Evolutionary conservation across 2,113 vertebrate genomes (phyloP).

Genomic region (Lophius piscatorius): DNA sequence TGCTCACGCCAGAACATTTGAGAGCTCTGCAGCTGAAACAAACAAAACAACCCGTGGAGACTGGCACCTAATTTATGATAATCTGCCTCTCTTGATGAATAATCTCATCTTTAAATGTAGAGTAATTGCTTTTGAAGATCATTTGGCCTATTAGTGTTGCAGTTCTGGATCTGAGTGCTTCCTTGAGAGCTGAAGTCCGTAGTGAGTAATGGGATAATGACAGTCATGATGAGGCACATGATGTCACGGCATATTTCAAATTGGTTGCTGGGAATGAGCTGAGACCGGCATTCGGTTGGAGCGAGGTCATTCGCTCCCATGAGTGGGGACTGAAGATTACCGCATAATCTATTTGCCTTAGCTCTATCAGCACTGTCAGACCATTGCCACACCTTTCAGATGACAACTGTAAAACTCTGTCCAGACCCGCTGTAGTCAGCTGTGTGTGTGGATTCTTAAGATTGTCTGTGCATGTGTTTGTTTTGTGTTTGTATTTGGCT

Average conservation of each 20-base stretch:
- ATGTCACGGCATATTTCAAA: slow-evolving; percentile 50
- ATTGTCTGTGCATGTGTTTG: slow-evolving; percentile 10
- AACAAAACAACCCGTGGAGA: no score
- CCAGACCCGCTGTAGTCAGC: slow-evolving; percentile 38
- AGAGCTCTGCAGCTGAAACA: no score
- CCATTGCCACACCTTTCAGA: slow-evolving; percentile 39
- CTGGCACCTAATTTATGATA: no score
- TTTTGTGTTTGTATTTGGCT: neutral
- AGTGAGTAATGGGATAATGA: slow-evolving; percentile 51
- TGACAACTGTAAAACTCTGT: slow-evolving; percentile 47
- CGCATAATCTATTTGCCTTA: slow-evolving; percentile 26
- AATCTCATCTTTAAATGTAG: no score
- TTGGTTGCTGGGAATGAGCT: slow-evolving; percentile 35
- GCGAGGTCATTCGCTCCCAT: slow-evolving; percentile 22
- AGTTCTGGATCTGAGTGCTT: neutral
- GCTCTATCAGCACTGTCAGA: slow-evolving; percentile 37
- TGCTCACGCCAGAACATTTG: neutral
- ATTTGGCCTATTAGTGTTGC: neutral
- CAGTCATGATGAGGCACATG: slow-evolving; percentile 43
- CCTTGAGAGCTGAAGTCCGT: neutral
- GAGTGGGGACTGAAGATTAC: slow-evolving; percentile 31
- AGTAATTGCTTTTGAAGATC: slow-evolving; percentile 9
- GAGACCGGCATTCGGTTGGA: slow-evolving; percentile 28
- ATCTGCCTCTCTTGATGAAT: no score
- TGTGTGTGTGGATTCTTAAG: neutral